These are phyloP conservation scores for Anorthoa munda DNA, from an alignment of 2,888 invertebrate species.

Conservation along the genomic window DNA sequence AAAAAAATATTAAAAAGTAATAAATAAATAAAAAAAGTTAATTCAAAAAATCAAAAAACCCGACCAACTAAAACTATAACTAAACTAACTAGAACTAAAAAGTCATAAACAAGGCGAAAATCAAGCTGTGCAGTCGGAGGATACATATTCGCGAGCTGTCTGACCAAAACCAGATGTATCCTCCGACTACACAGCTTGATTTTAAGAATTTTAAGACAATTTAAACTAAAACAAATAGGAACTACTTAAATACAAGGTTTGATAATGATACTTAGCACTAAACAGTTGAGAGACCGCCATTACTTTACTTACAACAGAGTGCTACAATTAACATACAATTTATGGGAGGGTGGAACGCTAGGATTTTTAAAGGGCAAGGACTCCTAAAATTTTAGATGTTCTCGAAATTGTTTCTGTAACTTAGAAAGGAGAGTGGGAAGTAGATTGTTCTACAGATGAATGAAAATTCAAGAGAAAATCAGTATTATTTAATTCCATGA, in stretches of 20 bases:
- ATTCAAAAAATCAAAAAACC: too few species aligned
- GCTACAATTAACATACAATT: slow-evolving; percentile 56
- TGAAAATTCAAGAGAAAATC: not conserved
- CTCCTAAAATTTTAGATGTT: not conserved
- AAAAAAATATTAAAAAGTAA: too few species aligned
- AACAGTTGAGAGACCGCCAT: slow-evolving; percentile 45
- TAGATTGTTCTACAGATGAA: not conserved
- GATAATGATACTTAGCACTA: slow-evolving; percentile 29
- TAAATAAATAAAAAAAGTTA: too few species aligned
- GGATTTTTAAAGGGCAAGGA: slow-evolving; percentile 29
- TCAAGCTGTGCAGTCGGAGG: too few species aligned
- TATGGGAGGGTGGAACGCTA: slow-evolving; percentile 42
- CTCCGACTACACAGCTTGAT: too few species aligned
- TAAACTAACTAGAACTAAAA: too few species aligned
- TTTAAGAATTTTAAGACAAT: not conserved
- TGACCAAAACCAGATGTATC: too few species aligned
- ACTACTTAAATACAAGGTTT: not conserved
- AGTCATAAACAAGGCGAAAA: too few species aligned
- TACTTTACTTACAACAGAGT: slow-evolving; percentile 49
- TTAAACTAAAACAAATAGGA: not conserved
- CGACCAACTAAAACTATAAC: too few species aligned
- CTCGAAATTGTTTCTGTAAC: not conserved
- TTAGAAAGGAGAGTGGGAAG: not conserved
- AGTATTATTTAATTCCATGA: not conserved
- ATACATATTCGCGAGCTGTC: too few species aligned